Base-by-base conservation (phyloP, 2,113 vertebrate species). In the Indri indri region DNA sequence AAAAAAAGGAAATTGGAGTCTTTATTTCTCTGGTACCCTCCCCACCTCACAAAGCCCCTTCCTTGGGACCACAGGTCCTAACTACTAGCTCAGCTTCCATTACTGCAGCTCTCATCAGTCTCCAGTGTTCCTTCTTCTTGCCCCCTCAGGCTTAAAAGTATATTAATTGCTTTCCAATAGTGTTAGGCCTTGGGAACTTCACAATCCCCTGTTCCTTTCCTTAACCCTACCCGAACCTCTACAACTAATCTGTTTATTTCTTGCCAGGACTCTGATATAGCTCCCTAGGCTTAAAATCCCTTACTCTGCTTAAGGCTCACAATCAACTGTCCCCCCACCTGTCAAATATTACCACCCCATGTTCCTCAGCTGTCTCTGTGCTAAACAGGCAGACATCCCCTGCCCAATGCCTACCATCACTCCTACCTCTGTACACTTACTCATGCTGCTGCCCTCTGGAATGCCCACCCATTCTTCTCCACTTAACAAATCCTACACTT, bases 201-300 rank as follows among this genome's bases (percentile, higher is more conserved):
- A 77, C 16, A 61, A 70, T 68, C 42, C 50, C 22, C 74, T 88
- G 32, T 23, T 83, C 34, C 32, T 77, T 74, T 52, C 30, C 42
- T 87, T 54, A 88, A 91, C 37, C 61, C 50, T 91, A 77, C 65
- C 54, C 65, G 89, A 94, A 84, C 5, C 42, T 94, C 84, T 77
- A 37, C 20, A 92, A 88, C 77, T 83, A 94, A 50, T 88, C 18
- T 27, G 59, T 45, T 85, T 84, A 94, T 92, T 65, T 84, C 16
- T 42, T 63, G 42, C 37, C 47, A 92, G 57, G 14, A 66, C 27
- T 40, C 59, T 88, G 34, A 95, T 42, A 84, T 1, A 93, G 61
- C 45, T 89, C 70, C 70, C 77, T 63, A 71, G 59, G 54, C 20
- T 96, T 79, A 88, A 42, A 88, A 92, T 61, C 17, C 59, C 42